Percentiles rank a stretch among this genome's conserved stretches.
phyloP scores from a whole-genome alignment of 1,140 invertebrate species.

The Acromyrmex charruanus region DNA sequence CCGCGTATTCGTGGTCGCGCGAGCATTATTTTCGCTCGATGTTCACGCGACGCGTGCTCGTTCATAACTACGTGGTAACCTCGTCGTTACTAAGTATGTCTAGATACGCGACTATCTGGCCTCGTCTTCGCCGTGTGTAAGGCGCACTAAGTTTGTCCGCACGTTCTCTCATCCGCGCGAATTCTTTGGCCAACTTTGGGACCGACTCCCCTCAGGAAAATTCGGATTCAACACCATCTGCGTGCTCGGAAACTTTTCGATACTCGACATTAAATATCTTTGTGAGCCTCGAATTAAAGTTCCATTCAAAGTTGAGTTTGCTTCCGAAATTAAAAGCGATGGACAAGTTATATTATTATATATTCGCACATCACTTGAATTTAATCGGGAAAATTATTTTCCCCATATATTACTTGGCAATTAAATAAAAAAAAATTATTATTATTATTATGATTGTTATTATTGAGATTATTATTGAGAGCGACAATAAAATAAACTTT shows the following conservation, averaged over 20 bases:
- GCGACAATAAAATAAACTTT: too few relatives aligned
- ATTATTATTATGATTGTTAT: too few relatives aligned
- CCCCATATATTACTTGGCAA: too few relatives aligned
- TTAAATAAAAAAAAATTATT: too few relatives aligned
- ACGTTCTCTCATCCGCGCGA: constrained; percentile 16
- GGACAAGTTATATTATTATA: constrained; percentile 32
- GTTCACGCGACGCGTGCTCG: constrained; percentile 13
- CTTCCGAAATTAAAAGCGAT: constrained; percentile 40
- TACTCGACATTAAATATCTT: constrained; percentile 60
- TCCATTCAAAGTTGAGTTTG: constrained; percentile 21
- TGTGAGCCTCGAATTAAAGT: constrained; percentile 46
- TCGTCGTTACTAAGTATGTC: constrained; percentile 19
- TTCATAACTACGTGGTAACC: constrained; percentile 4
- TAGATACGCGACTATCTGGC: constrained; percentile 13
- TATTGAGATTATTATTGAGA: too few relatives aligned
- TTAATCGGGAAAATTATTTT: constrained; percentile 28
- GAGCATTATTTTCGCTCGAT: constrained; percentile 46
- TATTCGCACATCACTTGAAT: background rate
- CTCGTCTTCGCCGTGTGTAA: constrained; percentile 25
- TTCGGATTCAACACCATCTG: constrained; percentile 54
- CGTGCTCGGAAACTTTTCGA: constrained; percentile 44
- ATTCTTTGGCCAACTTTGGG: constrained; percentile 43
- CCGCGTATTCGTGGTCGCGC: constrained; percentile 13
- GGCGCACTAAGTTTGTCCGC: constrained; percentile 19
- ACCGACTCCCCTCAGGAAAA: constrained; percentile 36